Evolutionary conservation across 2,888 invertebrate species (phyloP).

Genomic region (Itoplectis maculator): DNA sequence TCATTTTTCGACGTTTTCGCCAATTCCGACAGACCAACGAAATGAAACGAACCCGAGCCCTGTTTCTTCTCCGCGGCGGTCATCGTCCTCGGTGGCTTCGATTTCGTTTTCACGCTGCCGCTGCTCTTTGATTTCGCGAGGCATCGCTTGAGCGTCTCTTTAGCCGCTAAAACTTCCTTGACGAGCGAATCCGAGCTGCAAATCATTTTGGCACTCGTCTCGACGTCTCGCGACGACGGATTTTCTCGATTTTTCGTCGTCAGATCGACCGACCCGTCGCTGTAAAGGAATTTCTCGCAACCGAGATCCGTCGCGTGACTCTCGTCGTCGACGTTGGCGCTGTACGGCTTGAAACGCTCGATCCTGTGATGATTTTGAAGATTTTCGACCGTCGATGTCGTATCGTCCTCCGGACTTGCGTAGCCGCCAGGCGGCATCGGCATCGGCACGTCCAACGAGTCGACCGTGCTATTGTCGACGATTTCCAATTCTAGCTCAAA

Average conservation of each 20-base stretch:
- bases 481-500: constrained; percentile 80
- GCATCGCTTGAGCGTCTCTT: constrained; percentile 80
- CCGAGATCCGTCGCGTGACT: neutral
- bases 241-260: neutral
- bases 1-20: constrained; percentile 22
- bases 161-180: constrained; percentile 82
- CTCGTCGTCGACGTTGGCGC: constrained; percentile 13
- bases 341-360: constrained; percentile 1
- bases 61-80: constrained; percentile 78
- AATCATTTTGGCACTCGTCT: constrained; percentile 49
- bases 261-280: constrained; percentile 2
- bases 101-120: constrained; percentile 57
- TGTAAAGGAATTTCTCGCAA: constrained; percentile 30
- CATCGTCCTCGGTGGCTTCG: constrained; percentile 73
- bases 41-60: constrained; percentile 72
- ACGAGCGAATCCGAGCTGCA: constrained; percentile 79
- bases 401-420: constrained; percentile 15
- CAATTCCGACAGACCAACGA: constrained; percentile 32
- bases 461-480: constrained; percentile 74
- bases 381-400: neutral
- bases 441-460: constrained; percentile 72
- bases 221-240: constrained; percentile 2
- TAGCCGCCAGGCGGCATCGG: constrained; percentile 65
- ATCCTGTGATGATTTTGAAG: neutral
- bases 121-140: constrained; percentile 70